Evolutionary conservation across 1,140 invertebrate species (phyloP).

Genomic region (Pentalonia nigronervosa): DNA sequence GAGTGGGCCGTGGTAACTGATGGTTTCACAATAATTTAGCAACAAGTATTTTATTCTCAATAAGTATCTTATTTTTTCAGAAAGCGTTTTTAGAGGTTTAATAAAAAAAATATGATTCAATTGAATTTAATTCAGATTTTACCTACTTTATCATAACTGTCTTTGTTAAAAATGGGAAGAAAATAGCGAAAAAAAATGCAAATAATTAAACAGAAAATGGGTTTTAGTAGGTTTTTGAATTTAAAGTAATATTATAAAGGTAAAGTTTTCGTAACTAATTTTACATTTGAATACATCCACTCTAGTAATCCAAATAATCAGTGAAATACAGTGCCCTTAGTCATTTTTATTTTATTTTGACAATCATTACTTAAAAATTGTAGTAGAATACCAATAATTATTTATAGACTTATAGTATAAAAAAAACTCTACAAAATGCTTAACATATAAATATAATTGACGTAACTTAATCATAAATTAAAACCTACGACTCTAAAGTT

Average conservation of each 20-base stretch:
- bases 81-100: background rate
- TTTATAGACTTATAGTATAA: background rate
- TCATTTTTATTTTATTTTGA: background rate
- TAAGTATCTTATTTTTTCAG: background rate
- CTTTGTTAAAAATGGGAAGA: background rate
- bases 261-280: background rate
- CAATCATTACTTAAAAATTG: background rate
- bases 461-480: background rate
- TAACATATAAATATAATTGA: background rate
- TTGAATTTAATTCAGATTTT: background rate
- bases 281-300: background rate
- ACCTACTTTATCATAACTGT: background rate
- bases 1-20: background rate
- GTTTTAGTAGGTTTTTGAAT: too few relatives aligned
- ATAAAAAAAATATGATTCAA: background rate
- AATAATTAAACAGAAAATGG: too few relatives aligned
- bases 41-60: background rate
- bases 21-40: background rate
- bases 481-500: background rate
- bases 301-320: background rate
- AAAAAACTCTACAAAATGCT: background rate
- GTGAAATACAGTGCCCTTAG: background rate
- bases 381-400: background rate
- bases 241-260: too few relatives aligned
- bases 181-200: background rate